These are phyloP conservation scores for Nomada fucata DNA, from an alignment of 2,888 invertebrate genomes.

Conservation along the genomic window DNA sequence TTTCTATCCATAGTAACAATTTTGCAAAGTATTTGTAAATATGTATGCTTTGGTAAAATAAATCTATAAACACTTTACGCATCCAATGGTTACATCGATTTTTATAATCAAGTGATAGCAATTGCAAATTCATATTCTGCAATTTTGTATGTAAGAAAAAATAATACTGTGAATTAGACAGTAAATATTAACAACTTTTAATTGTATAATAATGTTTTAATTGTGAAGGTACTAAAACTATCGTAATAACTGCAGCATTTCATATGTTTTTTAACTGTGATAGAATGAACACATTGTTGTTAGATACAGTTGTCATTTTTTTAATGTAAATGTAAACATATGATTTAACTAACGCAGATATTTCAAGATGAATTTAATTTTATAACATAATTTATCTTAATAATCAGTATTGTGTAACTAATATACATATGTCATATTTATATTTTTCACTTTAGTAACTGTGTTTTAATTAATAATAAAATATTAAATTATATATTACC, in stretches of 20 bases:
- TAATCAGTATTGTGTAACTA: slow-evolving; percentile 51
- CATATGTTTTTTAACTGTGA: slow-evolving; percentile 39
- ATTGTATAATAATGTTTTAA: slow-evolving; percentile 19
- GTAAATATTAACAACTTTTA: slow-evolving; percentile 4
- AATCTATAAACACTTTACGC: slow-evolving; percentile 72
- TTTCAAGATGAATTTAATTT: slow-evolving; percentile 21
- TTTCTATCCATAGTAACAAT: slow-evolving; percentile 71
- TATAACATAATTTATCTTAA: slow-evolving; percentile 20
- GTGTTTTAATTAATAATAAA: slow-evolving; percentile 57
- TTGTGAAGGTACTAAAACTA: slow-evolving; percentile 33
- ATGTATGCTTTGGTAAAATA: slow-evolving; percentile 80
- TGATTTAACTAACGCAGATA: slow-evolving; percentile 1
- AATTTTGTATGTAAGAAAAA: slow-evolving; percentile 25
- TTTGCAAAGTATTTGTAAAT: slow-evolving; percentile 81
- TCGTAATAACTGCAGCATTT: not conserved
- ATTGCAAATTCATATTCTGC: slow-evolving; percentile 26
- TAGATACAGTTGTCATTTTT: not conserved
- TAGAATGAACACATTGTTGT: slow-evolving; percentile 22
- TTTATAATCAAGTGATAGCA: slow-evolving; percentile 50
- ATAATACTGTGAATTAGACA: slow-evolving; percentile 1
- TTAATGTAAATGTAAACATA: not conserved
- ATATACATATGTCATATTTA: slow-evolving; percentile 44
- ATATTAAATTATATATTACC: slow-evolving; percentile 32
- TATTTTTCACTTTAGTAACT: slow-evolving; percentile 43
- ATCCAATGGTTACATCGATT: slow-evolving; percentile 55